Evolutionary conservation across 2,888 invertebrate species (phyloP), one percentile per base, ranked within the genome.

Genomic region (Thymelicus lineola): DNA sequence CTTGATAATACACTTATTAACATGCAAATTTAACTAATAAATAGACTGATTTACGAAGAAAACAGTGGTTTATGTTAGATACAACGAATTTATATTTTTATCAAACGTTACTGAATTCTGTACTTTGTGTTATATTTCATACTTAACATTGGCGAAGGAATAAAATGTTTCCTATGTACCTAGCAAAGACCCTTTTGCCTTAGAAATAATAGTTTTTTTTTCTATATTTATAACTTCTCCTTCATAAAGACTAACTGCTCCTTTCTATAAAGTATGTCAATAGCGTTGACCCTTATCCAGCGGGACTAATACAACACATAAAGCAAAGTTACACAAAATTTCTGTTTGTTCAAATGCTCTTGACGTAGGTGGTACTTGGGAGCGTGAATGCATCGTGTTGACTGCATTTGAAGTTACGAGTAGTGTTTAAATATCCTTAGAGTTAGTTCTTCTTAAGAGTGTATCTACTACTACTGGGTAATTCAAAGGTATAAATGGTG

Each of bases 291-390:
- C 89, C 77, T 76, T 79, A 81, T 79, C 79, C 79, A 76, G 77
- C 79, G 81, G 81, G 75, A 84, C 84, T 88, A 87, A 86, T 86
- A 89, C 85, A 88, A 89, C 87, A 74, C 75, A 60, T 53, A 81
- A 85, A 82, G 83, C 82, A 83, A 88, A 90, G 85, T 84, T 82
- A 90, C 90, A 91, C 85, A 90, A 74, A 74, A 80, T 80, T 81
- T 83, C 80, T 87, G 83, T 88, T 87, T 86, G 81, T 81, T 76
- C 88, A 90, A 90, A 85, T 88, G 88, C 80, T 80, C 79, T 85
- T 83, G 48, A 35, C 63, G 58, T 62, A 86, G 85, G 86, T 86
- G 81, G 85, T 78, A 86, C 84, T 86, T 79, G 76, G 78, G 82
- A 81, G 80, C 77, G 81, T 76, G 79, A 85, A 83, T 80, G 82